phyloP scores from a whole-genome alignment of 2,888 invertebrate species.

The Dilophus febrilis region DNA sequence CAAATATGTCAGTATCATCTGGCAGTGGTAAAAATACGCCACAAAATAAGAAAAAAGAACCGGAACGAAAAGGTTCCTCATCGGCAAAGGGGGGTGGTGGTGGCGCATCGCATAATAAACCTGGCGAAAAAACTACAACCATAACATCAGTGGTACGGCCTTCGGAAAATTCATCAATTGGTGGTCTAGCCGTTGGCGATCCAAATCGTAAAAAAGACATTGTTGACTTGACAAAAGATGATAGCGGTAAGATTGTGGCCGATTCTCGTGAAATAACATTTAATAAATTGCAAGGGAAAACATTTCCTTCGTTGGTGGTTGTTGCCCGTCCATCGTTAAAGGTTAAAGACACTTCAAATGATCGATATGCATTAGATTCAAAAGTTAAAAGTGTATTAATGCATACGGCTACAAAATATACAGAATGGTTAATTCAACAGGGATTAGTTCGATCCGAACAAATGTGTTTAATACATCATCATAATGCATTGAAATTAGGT shows the following conservation, averaged over 20 bases:
- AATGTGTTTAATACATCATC: conserved; percentile 50
- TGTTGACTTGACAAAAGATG: conserved; percentile 46
- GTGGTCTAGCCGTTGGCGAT: conserved; percentile 49
- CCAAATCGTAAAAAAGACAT: conserved; percentile 33
- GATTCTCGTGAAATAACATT: conserved; percentile 59
- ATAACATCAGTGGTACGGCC: conserved; percentile 34
- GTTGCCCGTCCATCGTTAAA: conserved; percentile 64
- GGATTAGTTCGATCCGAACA: conserved; percentile 67
- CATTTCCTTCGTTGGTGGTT: conserved; percentile 73
- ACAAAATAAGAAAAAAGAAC: conserved; percentile 18
- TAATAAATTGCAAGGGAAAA: conserved; percentile 59
- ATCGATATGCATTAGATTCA: conserved; percentile 48
- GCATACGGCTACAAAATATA: conserved; percentile 67
- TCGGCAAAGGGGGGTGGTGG: too few species aligned
- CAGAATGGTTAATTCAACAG: conserved; percentile 79
- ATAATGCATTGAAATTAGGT: conserved; percentile 57
- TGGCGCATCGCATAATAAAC: too few species aligned
- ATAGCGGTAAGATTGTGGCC: conserved; percentile 40
- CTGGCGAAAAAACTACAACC: conserved; percentile 24
- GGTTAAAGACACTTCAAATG: conserved; percentile 43
- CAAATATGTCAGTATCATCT: too few species aligned
- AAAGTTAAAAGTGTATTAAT: conserved; percentile 70
- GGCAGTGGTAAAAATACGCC: not conserved
- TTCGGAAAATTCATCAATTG: conserved; percentile 53
- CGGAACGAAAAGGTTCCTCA: conserved; percentile 16